Percentiles rank a stretch among this genome's conserved stretches.
These are phyloP conservation scores for Cephalopterus ornatus DNA, from an alignment of 2,113 vertebrate species.

Conservation along the genomic window DNA sequence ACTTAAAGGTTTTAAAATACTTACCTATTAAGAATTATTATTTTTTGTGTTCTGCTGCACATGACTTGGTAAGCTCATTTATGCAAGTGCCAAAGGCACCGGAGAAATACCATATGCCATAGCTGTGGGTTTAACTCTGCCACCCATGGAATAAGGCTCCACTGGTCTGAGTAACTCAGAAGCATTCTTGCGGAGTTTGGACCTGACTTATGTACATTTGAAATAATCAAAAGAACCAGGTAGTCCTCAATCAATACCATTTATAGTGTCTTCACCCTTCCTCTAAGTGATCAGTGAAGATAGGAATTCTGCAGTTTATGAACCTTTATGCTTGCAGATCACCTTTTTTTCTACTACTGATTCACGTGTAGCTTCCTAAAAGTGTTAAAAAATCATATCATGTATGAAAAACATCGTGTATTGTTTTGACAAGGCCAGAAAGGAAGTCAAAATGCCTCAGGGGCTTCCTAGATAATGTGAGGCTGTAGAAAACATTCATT, in stretches of 20 bases:
- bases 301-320: not conserved
- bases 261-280: not conserved
- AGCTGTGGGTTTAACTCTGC: not conserved
- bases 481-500: not conserved
- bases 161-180: not conserved
- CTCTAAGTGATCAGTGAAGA: not conserved
- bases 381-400: rapidly evolving
- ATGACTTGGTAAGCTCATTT: not conserved
- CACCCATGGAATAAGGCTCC: not conserved
- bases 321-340: not conserved
- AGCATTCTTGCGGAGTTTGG: not conserved
- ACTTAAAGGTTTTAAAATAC: not conserved
- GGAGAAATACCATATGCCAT: not conserved
- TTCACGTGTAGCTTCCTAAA: not conserved
- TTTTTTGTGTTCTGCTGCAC: not conserved
- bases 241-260: not conserved
- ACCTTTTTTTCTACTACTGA: not conserved
- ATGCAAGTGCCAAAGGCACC: not conserved
- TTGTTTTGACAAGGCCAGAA: not conserved
- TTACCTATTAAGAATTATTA: not conserved
- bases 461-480: not conserved
- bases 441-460: not conserved
- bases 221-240: not conserved
- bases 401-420: not conserved
- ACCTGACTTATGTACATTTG: not conserved